Evolutionary conservation across 2,113 vertebrate genomes (phyloP), one percentile per base, ranked within the genome.

Genomic region (Pungitius pungitius): DNA sequence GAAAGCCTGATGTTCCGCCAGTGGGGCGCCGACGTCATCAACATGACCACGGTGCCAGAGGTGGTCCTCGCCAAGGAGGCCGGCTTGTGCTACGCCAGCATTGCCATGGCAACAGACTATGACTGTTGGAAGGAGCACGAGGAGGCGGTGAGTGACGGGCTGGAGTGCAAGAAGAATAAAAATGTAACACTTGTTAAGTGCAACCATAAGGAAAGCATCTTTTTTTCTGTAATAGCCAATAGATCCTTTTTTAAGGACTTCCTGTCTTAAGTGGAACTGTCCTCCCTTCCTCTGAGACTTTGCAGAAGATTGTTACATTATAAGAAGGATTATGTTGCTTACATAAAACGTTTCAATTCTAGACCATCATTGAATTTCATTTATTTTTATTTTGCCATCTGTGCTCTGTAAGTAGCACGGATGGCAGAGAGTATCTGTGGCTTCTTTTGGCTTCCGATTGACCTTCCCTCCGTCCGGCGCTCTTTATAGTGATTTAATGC

Each of bases 121-220:
- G 97, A 99, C 87, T 98, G 96, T 88, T 99, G 98, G 97, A 99
- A 97, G 88, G 97, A 99, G 55, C 95, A 97, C 0, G 97, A 98
- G 87, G 97, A 98, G 89, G 94, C 94, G 73, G 98, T 99, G 85
- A 94, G 96, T 95, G 47, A 10, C 15, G 2, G 37, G 27, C 60
- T 52, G 55, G 8, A 67, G 40, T 7, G 33, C 33, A 35, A 35
- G 5, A 30, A n/a, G n/a, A n/a, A n/a, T n/a, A n/a, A n/a, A n/a
- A n/a, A n/a, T n/a, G 30, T 42, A 42, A 7, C 40, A 68, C 4
- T 10, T 49, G 13, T 51, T 1, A 35, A n/a, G 0, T 7, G 13
- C 9, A 45, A 56, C 24, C 8, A 54, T 12, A 4, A 3, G 7
- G 27, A 56, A 8, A 26, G 12, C 26, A 49, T 40, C 4, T 13